Conservation (phyloP, 1,140 invertebrate genomes). For the Pogonognathellus flavescens region DNA sequence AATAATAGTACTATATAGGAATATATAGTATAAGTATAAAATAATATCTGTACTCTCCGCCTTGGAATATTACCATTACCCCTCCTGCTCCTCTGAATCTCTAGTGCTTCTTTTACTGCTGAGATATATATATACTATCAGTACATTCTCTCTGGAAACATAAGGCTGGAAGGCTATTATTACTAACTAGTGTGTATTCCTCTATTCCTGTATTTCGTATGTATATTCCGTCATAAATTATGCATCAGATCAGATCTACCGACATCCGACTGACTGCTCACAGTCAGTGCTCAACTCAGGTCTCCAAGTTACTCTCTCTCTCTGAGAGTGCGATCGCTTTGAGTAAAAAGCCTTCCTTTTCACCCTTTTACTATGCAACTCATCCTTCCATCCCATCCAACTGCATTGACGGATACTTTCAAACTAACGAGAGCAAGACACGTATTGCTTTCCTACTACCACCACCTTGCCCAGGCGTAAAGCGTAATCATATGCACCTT, state of each 20-base stretch:
- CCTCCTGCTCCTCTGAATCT: too few relatives aligned
- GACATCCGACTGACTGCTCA: constrained; percentile 48
- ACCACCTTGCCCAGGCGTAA: neutral
- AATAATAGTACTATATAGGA: too few relatives aligned
- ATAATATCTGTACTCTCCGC: too few relatives aligned
- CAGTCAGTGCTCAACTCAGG: constrained; percentile 29
- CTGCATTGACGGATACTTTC: constrained; percentile 40
- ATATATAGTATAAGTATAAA: too few relatives aligned
- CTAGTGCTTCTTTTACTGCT: too few relatives aligned
- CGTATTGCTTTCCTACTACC: neutral
- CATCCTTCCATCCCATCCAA: constrained; percentile 20
- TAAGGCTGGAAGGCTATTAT: too few relatives aligned
- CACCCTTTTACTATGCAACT: constrained; percentile 34
- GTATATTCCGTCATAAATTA: constrained; percentile 51
- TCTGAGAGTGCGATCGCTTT: neutral
- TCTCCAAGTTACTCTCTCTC: constrained; percentile 14
- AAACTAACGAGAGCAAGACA: constrained; percentile 12
- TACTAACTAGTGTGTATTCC: too few relatives aligned
- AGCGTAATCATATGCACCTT: neutral
- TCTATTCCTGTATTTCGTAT: constrained; percentile 1
- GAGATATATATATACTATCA: too few relatives aligned
- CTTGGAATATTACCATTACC: too few relatives aligned
- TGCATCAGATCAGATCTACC: constrained; percentile 51
- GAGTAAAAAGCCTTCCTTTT: constrained; percentile 34
- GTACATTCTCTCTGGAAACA: too few relatives aligned